Evolutionary conservation across 2,113 vertebrate species (phyloP).

Genomic region (Columbina picui): DNA sequence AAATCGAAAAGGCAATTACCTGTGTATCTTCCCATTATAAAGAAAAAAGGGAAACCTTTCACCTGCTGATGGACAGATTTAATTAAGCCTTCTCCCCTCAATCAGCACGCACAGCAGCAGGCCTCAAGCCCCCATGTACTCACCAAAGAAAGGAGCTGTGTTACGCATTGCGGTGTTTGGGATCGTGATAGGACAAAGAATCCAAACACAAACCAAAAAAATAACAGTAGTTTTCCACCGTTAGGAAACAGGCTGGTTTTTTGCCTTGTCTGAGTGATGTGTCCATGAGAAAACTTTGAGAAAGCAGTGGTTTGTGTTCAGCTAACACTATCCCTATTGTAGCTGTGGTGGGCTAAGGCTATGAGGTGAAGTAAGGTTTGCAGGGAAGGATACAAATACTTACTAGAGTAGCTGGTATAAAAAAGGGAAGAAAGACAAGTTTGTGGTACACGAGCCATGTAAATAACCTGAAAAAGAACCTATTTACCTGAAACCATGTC

Average conservation of each 20-base stretch:
- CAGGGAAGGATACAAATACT: background rate
- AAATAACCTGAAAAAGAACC: background rate
- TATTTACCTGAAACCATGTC: background rate
- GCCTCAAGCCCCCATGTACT: background rate
- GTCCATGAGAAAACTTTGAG: background rate
- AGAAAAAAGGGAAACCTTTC: background rate
- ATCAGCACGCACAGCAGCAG: background rate
- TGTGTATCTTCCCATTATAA: background rate
- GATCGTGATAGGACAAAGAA: background rate
- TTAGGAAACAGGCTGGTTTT: background rate
- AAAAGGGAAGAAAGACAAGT: background rate
- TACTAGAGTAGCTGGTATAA: background rate
- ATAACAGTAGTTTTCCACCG: background rate
- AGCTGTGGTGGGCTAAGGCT: background rate
- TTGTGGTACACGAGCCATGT: background rate
- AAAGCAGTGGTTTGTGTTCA: background rate
- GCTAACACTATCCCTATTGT: background rate
- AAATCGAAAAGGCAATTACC: background rate
- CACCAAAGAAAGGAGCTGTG: background rate
- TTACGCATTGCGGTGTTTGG: background rate
- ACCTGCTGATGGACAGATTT: background rate
- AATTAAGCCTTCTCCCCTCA: background rate
- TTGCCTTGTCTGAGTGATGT: background rate
- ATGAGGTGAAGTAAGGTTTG: background rate
- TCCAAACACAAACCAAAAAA: background rate